Conservation (phyloP, 2,113 vertebrate genomes). For the Cochlearius cochlearius region DNA sequence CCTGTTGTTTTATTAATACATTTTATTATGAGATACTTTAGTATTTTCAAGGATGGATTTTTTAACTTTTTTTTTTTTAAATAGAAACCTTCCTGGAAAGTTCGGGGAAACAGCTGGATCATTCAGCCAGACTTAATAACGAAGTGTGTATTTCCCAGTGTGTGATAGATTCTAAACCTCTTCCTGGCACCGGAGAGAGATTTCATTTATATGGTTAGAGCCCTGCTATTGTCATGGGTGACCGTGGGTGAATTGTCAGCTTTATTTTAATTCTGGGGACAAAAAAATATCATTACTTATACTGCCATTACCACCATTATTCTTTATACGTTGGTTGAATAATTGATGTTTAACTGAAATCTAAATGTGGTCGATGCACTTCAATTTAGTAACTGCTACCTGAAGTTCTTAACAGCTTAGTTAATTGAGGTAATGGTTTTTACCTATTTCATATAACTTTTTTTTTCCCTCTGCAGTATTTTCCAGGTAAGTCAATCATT, state of each 20-base stretch:
- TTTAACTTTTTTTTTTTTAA: not conserved
- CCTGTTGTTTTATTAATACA: not conserved
- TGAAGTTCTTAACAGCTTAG: not conserved
- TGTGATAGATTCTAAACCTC: not conserved
- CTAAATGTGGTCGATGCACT: not conserved
- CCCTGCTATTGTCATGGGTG: not conserved
- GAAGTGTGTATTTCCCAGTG: not conserved
- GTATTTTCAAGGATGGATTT: not conserved
- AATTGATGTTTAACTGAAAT: not conserved
- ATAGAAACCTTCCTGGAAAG: not conserved
- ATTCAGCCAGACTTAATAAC: not conserved
- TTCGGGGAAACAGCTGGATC: not conserved
- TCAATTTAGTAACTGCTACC: not conserved
- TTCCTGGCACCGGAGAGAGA: not conserved
- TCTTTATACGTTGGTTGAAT: not conserved
- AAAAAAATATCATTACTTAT: not conserved
- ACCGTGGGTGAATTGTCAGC: not conserved
- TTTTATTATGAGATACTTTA: not conserved
- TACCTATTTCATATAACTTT: not conserved
- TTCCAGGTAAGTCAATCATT: not conserved
- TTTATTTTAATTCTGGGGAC: not conserved
- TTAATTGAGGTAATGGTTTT: not conserved
- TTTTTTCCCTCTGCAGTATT: not conserved
- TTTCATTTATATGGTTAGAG: not conserved
- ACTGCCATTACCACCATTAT: not conserved